phyloP scores from a whole-genome alignment of 1,140 invertebrate genomes.

The Drosophila arizonae region DNA sequence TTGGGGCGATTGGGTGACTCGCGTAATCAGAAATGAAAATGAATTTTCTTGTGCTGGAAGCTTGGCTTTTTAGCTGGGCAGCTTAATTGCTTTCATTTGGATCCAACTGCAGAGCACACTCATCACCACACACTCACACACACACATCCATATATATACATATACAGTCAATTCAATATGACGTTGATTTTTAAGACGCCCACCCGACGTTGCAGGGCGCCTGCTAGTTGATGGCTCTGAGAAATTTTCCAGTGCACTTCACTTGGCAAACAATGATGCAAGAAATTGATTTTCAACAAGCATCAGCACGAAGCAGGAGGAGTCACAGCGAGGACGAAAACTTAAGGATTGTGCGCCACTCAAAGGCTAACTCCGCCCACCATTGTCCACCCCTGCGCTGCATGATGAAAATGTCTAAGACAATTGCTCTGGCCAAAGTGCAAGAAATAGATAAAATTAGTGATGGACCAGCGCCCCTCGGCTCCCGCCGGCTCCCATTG shows the following conservation, averaged over 20 bases:
- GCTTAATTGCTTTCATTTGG: conserved; percentile 80
- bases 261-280: conserved; percentile 82
- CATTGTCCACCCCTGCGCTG: not conserved
- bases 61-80: conserved; percentile 42
- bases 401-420: conserved; percentile 80
- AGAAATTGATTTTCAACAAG: conserved; percentile 82
- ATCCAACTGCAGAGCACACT: conserved; percentile 23
- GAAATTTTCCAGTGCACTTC: conserved; percentile 82
- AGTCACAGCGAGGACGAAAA: conserved; percentile 20
- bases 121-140: conserved; percentile 18
- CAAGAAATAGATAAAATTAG: conserved; percentile 81
- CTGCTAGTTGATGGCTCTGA: conserved; percentile 59
- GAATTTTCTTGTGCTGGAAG: conserved; percentile 43
- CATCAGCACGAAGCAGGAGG: conserved; percentile 44
- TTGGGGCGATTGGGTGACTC: not conserved
- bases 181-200: conserved; percentile 73
- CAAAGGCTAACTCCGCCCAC: conserved; percentile 27
- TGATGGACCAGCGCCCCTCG: conserved; percentile 52
- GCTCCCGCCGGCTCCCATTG: conserved; percentile 3
- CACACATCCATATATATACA: not conserved
- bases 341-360: conserved; percentile 44
- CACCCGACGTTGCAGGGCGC: not conserved
- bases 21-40: conserved; percentile 65
- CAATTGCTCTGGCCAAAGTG: conserved; percentile 79
- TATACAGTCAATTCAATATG: conserved; percentile 63